These are phyloP conservation scores for Alouatta palliata DNA, from an alignment of 2,113 vertebrate genomes.

Conservation along the genomic window DNA sequence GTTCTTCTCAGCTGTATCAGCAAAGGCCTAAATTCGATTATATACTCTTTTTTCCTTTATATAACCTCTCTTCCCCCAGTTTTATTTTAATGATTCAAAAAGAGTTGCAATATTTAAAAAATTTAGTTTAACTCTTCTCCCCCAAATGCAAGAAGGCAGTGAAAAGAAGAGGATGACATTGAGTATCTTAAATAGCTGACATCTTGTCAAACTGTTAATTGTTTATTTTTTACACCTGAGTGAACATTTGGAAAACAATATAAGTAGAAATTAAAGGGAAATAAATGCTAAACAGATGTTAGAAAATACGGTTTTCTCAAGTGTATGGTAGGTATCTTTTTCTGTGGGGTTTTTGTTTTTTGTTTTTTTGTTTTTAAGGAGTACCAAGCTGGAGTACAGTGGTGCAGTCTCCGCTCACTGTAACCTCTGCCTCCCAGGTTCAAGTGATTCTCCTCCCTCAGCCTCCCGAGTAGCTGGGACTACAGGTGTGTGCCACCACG, in stretches of 20 bases:
- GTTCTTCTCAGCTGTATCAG: neutral
- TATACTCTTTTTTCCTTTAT: conserved; percentile 16
- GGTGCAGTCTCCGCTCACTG: too few relatives aligned
- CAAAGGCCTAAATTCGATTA: neutral
- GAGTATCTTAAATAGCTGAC: conserved; percentile 61
- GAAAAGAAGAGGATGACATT: conserved; percentile 24
- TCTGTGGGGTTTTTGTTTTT: too few relatives aligned
- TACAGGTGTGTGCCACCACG: too few relatives aligned
- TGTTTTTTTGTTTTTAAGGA: too few relatives aligned
- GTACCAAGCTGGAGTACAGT: too few relatives aligned
- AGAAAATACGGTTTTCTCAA: conserved; percentile 79
- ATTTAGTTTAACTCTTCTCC: conserved; percentile 12
- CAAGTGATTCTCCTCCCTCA: too few relatives aligned
- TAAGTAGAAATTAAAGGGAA: conserved; percentile 82
- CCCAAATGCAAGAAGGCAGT: neutral
- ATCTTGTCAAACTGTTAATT: conserved; percentile 69
- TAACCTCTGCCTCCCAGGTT: too few relatives aligned
- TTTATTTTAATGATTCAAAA: conserved; percentile 36
- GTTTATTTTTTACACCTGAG: conserved; percentile 75
- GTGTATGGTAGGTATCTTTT: conserved; percentile 62
- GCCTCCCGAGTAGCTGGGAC: too few relatives aligned
- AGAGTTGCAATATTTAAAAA: conserved; percentile 4
- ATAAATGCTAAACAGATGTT: conserved; percentile 80
- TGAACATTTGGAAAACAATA: conserved; percentile 80
- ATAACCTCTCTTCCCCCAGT: neutral